phyloP scores from a whole-genome alignment of 1,140 invertebrate genomes.

The Heliconius melpomene region DNA sequence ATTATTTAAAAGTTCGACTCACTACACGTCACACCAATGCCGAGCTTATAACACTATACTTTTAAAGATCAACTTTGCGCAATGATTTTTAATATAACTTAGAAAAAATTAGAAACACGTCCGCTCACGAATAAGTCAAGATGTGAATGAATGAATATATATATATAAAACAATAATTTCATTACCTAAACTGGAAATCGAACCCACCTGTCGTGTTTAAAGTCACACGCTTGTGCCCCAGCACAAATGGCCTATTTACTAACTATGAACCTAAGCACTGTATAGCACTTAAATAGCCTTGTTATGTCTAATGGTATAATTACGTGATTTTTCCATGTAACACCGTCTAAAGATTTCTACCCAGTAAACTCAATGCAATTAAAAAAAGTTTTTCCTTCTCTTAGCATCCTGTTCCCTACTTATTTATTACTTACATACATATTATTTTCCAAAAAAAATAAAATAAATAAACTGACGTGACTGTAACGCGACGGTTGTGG shows the following conservation, averaged over 20 bases:
- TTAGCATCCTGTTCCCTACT: too few relatives aligned
- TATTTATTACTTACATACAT: too few relatives aligned
- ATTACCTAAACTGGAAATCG: too few relatives aligned
- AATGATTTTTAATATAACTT: background rate
- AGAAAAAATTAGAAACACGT: background rate
- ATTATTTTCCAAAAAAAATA: too few relatives aligned
- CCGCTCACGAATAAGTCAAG: background rate
- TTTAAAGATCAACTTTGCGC: background rate
- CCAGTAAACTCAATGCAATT: background rate
- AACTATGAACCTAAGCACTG: background rate
- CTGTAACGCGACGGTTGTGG: too few relatives aligned
- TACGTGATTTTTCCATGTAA: conserved; percentile 1
- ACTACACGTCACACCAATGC: background rate
- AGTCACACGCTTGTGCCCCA: too few relatives aligned
- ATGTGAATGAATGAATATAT: too few relatives aligned
- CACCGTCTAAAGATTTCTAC: background rate
- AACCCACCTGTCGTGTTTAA: too few relatives aligned
- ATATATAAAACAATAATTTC: too few relatives aligned
- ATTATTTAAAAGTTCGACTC: background rate
- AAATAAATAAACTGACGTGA: too few relatives aligned
- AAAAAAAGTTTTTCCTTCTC: background rate
- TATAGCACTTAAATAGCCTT: background rate
- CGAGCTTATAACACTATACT: background rate
- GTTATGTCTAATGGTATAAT: background rate
- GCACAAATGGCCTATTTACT: too few relatives aligned